Percentiles rank a stretch among this genome's conserved stretches.
Conservation (phyloP, 1,140 invertebrate genomes). For the Metopolophium dirhodum region DNA sequence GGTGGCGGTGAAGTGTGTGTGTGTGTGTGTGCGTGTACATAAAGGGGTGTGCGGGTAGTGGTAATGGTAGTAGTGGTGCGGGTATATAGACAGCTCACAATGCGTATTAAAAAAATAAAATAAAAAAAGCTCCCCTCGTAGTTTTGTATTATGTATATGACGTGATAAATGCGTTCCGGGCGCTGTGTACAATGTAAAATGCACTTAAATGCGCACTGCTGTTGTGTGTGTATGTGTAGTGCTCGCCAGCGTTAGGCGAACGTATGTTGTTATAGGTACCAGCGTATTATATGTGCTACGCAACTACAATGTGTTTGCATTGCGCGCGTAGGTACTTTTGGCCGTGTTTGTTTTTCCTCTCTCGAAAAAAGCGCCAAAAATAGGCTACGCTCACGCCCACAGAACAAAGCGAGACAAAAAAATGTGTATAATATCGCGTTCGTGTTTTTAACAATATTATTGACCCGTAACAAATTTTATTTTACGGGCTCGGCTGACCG, state of each 20-base stretch:
- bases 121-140: conserved; percentile 54
- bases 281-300: background rate
- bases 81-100: conserved; percentile 25
- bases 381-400: conserved; percentile 8
- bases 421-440: background rate
- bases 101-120: conserved; percentile 49
- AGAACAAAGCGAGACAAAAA: background rate
- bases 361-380: conserved; percentile 11
- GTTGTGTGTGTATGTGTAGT: background rate
- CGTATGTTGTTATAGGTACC: conserved; percentile 22
- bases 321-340: background rate
- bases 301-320: background rate
- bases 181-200: conserved; percentile 37
- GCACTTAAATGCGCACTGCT: conserved; percentile 37
- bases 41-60: conserved; percentile 23
- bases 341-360: conserved; percentile 2
- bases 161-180: conserved; percentile 47
- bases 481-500: background rate
- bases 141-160: conserved; percentile 39
- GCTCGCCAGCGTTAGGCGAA: background rate
- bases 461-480: conserved; percentile 32
- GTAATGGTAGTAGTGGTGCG: conserved; percentile 6
- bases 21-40: background rate
- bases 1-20: background rate
- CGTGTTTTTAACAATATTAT: background rate